Evolutionary conservation across 2,797 vertebrate species (phyloP).

Genomic region (Dendrocincla tyrannina): DNA sequence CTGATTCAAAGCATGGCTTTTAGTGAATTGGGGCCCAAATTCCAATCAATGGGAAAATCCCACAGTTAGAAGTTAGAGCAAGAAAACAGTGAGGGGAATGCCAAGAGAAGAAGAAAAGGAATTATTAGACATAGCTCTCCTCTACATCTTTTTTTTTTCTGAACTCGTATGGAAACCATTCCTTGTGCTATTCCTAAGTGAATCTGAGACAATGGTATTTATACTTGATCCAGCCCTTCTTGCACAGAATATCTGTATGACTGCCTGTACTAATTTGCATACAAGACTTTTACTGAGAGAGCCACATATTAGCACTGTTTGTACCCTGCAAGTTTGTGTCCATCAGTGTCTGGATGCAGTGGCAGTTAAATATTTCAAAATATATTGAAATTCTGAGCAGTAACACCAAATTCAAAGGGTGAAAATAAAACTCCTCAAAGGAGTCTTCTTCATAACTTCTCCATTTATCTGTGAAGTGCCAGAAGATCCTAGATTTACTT

Average conservation of each 20-base stretch:
- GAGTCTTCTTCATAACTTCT: neutral
- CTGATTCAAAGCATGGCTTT: neutral
- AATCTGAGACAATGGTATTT: neutral
- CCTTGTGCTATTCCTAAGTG: neutral
- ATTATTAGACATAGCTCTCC: neutral
- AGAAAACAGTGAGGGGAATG: neutral
- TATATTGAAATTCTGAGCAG: neutral
- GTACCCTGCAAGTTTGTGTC: neutral
- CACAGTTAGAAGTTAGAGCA: neutral
- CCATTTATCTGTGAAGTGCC: neutral
- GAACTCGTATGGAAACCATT: neutral
- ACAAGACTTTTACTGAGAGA: neutral
- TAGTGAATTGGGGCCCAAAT: neutral
- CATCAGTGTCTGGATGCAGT: neutral
- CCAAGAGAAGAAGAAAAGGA: neutral
- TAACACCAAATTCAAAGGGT: neutral
- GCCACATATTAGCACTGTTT: neutral
- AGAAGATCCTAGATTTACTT: neutral
- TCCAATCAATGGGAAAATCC: neutral
- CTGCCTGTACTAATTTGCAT: neutral
- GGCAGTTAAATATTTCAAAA: neutral
- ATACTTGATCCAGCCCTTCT: neutral
- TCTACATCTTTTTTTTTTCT: neutral
- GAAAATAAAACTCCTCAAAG: neutral
- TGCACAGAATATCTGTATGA: fast-evolving